These are phyloP conservation scores for Hirudo medicinalis DNA, from an alignment of 1,140 invertebrate species.

Conservation along the genomic window DNA sequence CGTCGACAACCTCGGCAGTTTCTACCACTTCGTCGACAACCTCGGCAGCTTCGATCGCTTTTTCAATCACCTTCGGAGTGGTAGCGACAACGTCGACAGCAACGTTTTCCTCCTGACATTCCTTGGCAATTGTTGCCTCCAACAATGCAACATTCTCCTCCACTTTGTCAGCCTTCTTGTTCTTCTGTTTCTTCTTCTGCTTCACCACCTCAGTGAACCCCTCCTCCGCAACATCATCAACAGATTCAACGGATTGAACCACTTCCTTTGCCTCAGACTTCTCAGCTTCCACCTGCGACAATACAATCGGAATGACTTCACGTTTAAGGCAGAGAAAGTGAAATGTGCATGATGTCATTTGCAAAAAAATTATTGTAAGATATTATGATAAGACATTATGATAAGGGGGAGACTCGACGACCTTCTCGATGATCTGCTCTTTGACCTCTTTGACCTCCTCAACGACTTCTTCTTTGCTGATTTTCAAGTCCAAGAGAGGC, in stretches of 20 bases:
- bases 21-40: neutral
- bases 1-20: neutral
- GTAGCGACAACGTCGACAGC: neutral
- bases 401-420: too few relatives aligned
- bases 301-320: neutral
- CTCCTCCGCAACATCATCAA: neutral
- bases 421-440: too few relatives aligned
- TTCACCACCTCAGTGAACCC: neutral
- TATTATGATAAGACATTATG: too few relatives aligned
- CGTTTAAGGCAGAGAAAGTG: neutral
- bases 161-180: constrained; percentile 1
- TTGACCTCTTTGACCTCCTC: too few relatives aligned
- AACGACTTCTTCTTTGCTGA: too few relatives aligned
- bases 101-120: neutral
- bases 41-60: too few relatives aligned
- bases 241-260: neutral
- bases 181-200: constrained; percentile 16
- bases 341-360: neutral
- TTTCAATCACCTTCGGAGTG: neutral
- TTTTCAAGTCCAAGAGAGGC: too few relatives aligned
- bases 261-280: neutral
- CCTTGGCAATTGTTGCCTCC: neutral
- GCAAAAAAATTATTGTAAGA: too few relatives aligned
- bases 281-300: neutral
- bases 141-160: neutral